Conservation (phyloP, 1,140 invertebrate species). For the Drosophila dunni region DNA sequence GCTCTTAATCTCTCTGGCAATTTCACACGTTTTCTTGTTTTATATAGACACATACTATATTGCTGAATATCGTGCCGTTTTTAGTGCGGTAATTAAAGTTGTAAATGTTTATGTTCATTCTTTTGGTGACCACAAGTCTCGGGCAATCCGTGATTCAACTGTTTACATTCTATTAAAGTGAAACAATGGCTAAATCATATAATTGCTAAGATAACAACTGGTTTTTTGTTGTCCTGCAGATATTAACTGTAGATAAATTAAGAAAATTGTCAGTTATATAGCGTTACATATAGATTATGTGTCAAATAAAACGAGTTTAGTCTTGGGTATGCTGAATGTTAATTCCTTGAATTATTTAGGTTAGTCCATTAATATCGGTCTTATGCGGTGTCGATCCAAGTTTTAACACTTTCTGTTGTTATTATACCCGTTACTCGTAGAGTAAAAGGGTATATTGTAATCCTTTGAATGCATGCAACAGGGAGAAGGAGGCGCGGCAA, state of each 20-base stretch:
- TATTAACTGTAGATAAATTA: background rate
- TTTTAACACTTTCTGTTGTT: too few relatives aligned
- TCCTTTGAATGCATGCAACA: too few relatives aligned
- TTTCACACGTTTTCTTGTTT: slow-evolving; percentile 62
- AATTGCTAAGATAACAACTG: background rate
- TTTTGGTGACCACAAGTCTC: slow-evolving; percentile 72
- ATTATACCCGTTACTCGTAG: too few relatives aligned
- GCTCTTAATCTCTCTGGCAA: slow-evolving; percentile 47
- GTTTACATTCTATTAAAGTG: slow-evolving; percentile 1
- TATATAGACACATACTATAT: slow-evolving; percentile 2
- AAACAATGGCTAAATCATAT: background rate
- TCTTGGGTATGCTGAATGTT: background rate
- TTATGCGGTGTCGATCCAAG: too few relatives aligned
- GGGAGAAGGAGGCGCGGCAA: too few relatives aligned
- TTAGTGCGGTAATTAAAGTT: slow-evolving; percentile 78
- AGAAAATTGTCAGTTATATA: background rate
- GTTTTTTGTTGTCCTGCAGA: background rate
- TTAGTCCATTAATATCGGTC: too few relatives aligned
- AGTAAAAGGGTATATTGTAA: too few relatives aligned
- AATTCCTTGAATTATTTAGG: too few relatives aligned
- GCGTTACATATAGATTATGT: too few relatives aligned
- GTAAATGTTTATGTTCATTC: slow-evolving; percentile 77
- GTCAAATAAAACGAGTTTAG: too few relatives aligned
- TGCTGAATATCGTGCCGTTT: slow-evolving; percentile 35
- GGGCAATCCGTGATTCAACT: slow-evolving; percentile 28